Evolutionary conservation across 2,888 invertebrate species (phyloP), one percentile per base, ranked within the genome.

Genomic region (Ctena decussata): DNA sequence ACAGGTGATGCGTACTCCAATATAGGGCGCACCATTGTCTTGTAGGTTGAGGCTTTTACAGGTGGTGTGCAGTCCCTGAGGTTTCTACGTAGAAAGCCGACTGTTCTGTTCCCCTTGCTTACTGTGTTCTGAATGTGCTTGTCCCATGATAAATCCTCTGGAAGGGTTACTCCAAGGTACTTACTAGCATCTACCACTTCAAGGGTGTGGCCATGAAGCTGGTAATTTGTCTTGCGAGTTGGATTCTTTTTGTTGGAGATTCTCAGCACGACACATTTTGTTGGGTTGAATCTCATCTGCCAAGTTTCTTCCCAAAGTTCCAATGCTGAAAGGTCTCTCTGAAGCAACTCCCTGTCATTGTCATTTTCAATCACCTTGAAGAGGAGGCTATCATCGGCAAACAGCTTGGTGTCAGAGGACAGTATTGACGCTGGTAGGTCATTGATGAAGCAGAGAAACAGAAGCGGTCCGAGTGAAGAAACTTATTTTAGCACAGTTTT

Each of bases 241-340:
- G 5, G 24, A 11, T 65, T 65, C 65, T 65, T 65, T 21, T 65
- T 65, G 8, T 32, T 65, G 21, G 21, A 65, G 35, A 65, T 65
- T 35, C 32, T 32, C 65, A 65, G 18, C 65, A 65, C 35, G 6
- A 65, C 65, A 65, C 65, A 65, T 65, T 65, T 65, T 32, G 35
- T 65, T 12, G 60, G 65, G 65, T 65, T 65, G 65, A 65, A 65
- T 35, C 65, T 2, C 65, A 65, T 65, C 35, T 65, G 65, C 65
- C 65, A 65, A 35, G 65, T 65, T 65, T 65, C 35, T 35, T 65
- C 65, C 65, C 65, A 65, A 35, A 35, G 65, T 18, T 65, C 32
- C 18, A 65, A 35, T 65, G 65, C 65, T 35, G 35, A 35, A 65
- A 65, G 65, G 18, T 32, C 65, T 11, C 21, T 35, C 35, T 65